Evolutionary conservation across 2,888 invertebrate genomes (phyloP).

Genomic region (Drosophila testacea): DNA sequence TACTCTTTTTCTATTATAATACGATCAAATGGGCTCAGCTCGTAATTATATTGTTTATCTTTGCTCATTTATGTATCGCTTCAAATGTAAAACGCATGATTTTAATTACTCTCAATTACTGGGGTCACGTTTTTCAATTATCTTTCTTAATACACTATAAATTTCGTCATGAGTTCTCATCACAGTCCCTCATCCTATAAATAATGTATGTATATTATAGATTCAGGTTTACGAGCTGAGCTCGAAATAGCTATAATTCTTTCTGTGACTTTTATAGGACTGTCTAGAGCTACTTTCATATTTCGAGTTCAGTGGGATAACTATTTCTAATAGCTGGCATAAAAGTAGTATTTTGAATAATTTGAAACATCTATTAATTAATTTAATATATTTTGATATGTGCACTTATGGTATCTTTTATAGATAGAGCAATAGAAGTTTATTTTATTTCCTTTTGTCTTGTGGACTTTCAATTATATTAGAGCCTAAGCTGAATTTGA

Average conservation of each 20-base stretch:
- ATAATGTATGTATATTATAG: neutral
- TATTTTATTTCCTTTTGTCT: neutral
- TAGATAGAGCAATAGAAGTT: neutral
- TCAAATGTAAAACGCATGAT: conserved; percentile 3
- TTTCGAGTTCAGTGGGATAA: too few species aligned
- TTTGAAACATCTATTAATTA: too few species aligned
- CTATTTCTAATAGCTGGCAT: too few species aligned
- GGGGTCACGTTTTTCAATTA: conserved; percentile 28
- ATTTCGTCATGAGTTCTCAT: too few species aligned
- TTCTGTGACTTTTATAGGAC: too few species aligned
- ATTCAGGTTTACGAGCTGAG: neutral
- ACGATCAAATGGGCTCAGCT: neutral
- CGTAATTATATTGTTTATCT: conserved; percentile 5
- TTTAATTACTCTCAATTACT: conserved; percentile 27
- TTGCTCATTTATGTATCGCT: neutral
- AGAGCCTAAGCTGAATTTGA: conserved; percentile 12
- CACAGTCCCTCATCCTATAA: neutral
- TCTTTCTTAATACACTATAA: neutral
- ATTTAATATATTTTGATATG: too few species aligned
- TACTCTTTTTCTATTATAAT: neutral
- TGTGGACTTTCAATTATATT: conserved; percentile 8
- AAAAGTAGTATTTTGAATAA: too few species aligned
- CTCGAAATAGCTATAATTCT: neutral
- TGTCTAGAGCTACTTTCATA: too few species aligned
- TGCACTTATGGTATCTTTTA: too few species aligned